Conservation (phyloP, 2,113 vertebrate species). For the Urocitellus parryii region DNA sequence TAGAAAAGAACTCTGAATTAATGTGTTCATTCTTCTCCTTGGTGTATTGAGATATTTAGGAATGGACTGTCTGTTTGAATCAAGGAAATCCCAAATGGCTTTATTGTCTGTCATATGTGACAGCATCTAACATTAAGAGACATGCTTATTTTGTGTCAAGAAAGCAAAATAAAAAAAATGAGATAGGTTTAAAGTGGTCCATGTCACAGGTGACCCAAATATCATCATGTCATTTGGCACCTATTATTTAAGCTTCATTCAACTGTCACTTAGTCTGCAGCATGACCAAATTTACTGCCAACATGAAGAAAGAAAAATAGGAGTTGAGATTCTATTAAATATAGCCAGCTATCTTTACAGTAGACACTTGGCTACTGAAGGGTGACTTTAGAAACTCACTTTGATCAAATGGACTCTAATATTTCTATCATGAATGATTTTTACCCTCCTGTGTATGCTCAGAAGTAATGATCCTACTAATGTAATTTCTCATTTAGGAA, state of each 20-base stretch:
- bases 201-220: background rate
- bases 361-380: background rate
- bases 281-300: background rate
- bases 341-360: background rate
- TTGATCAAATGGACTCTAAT: background rate
- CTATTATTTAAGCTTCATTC: background rate
- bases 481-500: background rate
- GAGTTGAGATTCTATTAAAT: background rate
- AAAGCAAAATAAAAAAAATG: background rate
- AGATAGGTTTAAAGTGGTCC: background rate
- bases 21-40: background rate
- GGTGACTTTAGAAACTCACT: constrained; percentile 15
- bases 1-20: background rate
- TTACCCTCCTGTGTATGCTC: background rate
- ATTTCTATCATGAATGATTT: background rate
- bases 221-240: background rate
- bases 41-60: no score
- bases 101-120: background rate
- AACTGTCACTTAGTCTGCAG: background rate
- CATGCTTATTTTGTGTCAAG: background rate
- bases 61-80: background rate
- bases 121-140: background rate
- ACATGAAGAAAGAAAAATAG: background rate
- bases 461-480: background rate
- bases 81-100: background rate